Base-by-base conservation (phyloP, 2,888 invertebrate genomes). In the Tipula unca region DNA sequence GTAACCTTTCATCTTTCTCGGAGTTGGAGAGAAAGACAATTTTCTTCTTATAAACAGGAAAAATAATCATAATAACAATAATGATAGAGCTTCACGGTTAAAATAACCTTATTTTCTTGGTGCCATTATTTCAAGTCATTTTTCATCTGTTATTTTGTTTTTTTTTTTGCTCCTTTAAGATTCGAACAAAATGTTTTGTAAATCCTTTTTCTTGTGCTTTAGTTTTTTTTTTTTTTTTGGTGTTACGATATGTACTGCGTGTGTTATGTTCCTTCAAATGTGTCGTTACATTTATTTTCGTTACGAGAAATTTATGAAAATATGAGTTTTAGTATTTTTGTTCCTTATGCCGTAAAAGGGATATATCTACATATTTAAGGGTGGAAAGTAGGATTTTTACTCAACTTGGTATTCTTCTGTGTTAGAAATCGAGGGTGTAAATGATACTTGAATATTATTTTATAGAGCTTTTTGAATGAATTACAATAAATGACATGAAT, bases 381-480 rank as follows among this genome's bases (percentile, higher is more conserved):
- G 69, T 69, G 69, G 69, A 69, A 69, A 69, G 69, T 25, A 69
- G 69, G 69, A 69, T 69, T 69, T 69, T 25, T 25, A 69, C 25
- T 25, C 17, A 17, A 48, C 13, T 69, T 69, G 10, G 20, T 25
- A 25, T 69, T 25, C 69, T 13, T 69, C 69, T 69, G 25, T 25
- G 69, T n/a, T 69, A 69, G 25, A 69, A 69, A 69, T 69, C 69
- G 69, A 69, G 69, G 69, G 69, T 69, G 69, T 69, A 69, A 69
- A 69, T 69, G 69, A 69, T 69, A 69, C 69, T 69, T 69, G 69
- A 69, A 69, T 69, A 69, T 69, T 69, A 69, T 69, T 69, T 69
- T 69, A 69, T 69, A 25, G 69, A 69, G 69, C 69, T 69, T 69
- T 69, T 69, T 69, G 69, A 69, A 69, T 69, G 69, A 69, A 69